Conservation (phyloP, 2,888 invertebrate species). For the Trachelus tabidus region DNA sequence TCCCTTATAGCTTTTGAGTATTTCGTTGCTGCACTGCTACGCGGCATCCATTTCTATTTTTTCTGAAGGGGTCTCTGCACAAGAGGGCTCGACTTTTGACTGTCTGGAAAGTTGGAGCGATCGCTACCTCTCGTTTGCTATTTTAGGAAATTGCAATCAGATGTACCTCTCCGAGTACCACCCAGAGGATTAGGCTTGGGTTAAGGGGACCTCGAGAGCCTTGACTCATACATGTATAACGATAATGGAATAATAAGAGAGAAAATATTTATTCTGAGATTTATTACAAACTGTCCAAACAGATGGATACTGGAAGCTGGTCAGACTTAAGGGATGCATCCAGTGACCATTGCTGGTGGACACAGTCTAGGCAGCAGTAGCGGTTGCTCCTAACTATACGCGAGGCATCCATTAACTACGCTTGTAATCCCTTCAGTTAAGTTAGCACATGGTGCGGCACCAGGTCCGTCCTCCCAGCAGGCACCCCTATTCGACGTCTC, state of each 20-base stretch:
- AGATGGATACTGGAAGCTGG: background rate
- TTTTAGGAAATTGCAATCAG: background rate
- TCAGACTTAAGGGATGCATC: background rate
- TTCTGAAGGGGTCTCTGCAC: background rate
- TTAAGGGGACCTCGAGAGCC: background rate
- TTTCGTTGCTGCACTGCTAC: background rate
- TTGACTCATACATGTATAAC: background rate
- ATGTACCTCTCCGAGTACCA: background rate
- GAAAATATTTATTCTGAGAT: background rate
- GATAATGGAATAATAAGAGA: background rate
- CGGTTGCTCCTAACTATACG: slow-evolving; percentile 35
- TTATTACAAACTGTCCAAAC: background rate
- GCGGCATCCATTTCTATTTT: background rate
- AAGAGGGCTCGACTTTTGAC: background rate
- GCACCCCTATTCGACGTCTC: slow-evolving; percentile 5
- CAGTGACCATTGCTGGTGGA: background rate
- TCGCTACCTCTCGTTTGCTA: background rate
- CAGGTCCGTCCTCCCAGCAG: slow-evolving; percentile 45
- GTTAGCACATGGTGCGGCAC: slow-evolving; percentile 61
- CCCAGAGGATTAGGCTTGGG: background rate
- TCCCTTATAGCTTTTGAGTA: background rate
- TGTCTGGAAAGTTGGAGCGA: background rate
- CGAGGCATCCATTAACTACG: slow-evolving; percentile 63
- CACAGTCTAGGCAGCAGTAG: background rate
- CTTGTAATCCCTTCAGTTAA: slow-evolving; percentile 63